These are phyloP conservation scores for Bradysia coprophila DNA, from an alignment of 1,140 invertebrate genomes.

Conservation along the genomic window DNA sequence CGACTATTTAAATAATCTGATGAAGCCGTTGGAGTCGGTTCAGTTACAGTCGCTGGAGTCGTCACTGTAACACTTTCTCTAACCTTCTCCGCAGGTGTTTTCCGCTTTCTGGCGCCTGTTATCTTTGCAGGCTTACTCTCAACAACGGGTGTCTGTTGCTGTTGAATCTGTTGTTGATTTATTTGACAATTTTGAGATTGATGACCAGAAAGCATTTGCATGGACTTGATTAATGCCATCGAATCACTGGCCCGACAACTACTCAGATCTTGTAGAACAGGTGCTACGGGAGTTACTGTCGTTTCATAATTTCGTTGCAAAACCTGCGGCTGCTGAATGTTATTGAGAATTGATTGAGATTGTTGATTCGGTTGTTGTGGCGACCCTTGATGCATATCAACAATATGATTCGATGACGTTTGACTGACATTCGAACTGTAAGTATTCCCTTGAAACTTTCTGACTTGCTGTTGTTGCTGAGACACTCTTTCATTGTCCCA, in stretches of 20 bases:
- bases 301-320: not conserved
- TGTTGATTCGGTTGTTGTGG: not conserved
- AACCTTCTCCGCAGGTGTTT: no score
- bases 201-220: not conserved
- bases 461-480: slow-evolving; percentile 3
- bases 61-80: not conserved
- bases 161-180: not conserved
- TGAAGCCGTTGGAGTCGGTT: not conserved
- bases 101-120: not conserved
- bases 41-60: not conserved
- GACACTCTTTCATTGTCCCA: no score
- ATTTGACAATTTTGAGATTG: not conserved
- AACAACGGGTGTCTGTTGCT: not conserved
- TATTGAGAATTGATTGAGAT: not conserved
- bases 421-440: not conserved
- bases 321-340: not conserved
- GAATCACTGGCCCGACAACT: not conserved
- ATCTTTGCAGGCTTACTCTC: not conserved
- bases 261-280: not conserved
- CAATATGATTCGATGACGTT: not conserved
- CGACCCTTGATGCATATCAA: not conserved
- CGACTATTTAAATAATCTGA: slow-evolving; percentile 30
- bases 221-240: not conserved
- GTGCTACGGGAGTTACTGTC: not conserved
- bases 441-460: not conserved